phyloP scores from a whole-genome alignment of 2,113 vertebrate species.

The Salvator merianae region DNA sequence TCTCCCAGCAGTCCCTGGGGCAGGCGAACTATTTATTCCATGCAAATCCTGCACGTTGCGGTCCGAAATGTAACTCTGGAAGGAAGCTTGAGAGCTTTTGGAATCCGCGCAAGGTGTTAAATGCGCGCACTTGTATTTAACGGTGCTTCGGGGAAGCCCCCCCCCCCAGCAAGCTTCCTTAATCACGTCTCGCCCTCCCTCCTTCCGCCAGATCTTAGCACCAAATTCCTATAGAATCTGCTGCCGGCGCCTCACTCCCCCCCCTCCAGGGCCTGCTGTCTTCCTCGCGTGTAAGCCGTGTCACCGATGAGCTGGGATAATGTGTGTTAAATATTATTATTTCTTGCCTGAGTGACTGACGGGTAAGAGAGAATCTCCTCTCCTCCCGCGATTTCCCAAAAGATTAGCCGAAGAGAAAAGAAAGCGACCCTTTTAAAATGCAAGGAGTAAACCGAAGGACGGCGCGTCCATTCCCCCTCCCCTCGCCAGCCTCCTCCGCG shows the following conservation, averaged over 20 bases:
- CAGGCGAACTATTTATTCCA: neutral
- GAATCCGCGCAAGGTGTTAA: neutral
- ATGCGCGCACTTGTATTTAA: neutral
- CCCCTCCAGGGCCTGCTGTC: rapidly evolving
- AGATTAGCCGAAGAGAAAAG: neutral
- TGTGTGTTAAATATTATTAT: neutral
- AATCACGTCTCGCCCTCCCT: no score
- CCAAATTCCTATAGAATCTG: neutral
- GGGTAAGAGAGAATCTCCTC: neutral
- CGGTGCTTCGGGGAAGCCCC: neutral
- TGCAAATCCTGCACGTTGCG: neutral
- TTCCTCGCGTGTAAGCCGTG: neutral
- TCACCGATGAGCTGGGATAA: neutral
- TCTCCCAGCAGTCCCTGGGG: neutral
- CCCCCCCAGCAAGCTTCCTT: neutral
- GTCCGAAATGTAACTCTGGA: neutral
- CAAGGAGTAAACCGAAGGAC: conserved; percentile 16
- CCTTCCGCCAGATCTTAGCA: neutral
- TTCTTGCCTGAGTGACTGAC: neutral
- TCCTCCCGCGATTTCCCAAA: neutral
- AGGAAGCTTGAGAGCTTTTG: neutral
- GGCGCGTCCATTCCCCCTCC: neutral
- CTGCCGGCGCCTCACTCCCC: no score
- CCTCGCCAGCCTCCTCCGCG: neutral
- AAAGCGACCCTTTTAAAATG: conserved; percentile 36